Percentiles rank a stretch among this genome's conserved stretches.
phyloP scores from a whole-genome alignment of 1,140 invertebrate genomes.

The Trichoplusia ni region DNA sequence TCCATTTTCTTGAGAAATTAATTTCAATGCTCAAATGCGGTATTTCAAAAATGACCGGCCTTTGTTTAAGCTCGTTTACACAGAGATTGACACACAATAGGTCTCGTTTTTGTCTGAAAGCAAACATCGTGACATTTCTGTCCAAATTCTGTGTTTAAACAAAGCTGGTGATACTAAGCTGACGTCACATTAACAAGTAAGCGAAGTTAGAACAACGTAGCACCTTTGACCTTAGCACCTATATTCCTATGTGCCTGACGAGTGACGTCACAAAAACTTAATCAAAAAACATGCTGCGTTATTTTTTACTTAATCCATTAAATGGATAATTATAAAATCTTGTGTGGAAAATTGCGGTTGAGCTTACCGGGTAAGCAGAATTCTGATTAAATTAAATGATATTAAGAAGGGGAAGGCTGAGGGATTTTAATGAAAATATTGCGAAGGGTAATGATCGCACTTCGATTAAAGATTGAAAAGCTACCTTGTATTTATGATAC shows the following conservation, averaged over 20 bases:
- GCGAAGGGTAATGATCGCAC: constrained; percentile 38
- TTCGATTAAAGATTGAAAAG: constrained; percentile 18
- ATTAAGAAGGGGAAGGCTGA: constrained; percentile 63
- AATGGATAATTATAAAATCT: constrained; percentile 51
- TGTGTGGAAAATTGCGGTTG: constrained; percentile 54
- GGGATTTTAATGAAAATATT: constrained; percentile 73
- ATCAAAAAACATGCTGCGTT: constrained; percentile 21
- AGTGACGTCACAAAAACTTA: background rate
- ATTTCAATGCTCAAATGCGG: too few species aligned
- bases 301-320: constrained; percentile 32
- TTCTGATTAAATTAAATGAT: constrained; percentile 72
- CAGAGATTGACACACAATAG: too few species aligned
- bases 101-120: too few species aligned
- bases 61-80: too few species aligned
- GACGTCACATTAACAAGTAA: too few species aligned
- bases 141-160: too few species aligned
- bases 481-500: background rate
- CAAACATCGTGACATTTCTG: too few species aligned
- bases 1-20: too few species aligned
- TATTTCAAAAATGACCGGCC: too few species aligned
- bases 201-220: background rate
- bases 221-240: too few species aligned
- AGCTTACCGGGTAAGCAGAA: constrained; percentile 50
- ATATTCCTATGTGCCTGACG: too few species aligned
- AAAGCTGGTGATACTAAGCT: too few species aligned